Evolutionary conservation across 2,113 vertebrate genomes (phyloP).

Genomic region (Eurypyga helias): DNA sequence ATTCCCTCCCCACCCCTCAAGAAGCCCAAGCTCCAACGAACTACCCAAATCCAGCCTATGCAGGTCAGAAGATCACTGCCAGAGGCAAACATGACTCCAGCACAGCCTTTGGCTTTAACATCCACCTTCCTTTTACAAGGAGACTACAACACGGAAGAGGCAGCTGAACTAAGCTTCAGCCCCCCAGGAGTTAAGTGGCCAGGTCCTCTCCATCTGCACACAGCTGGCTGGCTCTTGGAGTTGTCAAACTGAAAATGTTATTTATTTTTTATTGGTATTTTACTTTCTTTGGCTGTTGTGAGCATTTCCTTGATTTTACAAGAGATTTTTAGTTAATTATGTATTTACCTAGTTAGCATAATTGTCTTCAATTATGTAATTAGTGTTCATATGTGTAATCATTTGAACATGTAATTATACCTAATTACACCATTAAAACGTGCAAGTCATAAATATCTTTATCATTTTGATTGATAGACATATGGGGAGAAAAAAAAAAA

Average conservation of each 20-base stretch:
- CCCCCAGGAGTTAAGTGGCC: neutral
- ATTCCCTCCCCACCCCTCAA: neutral
- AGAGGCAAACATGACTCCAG: neutral
- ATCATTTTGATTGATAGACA: slow-evolving; percentile 56
- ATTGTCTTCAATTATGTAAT: slow-evolving; percentile 69
- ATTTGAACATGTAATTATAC: slow-evolving; percentile 71
- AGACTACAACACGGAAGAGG: neutral
- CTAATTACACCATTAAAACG: slow-evolving; percentile 64
- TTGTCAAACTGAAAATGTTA: neutral
- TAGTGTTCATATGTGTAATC: slow-evolving; percentile 71
- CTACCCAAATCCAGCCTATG: neutral
- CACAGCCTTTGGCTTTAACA: neutral
- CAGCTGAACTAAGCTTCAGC: neutral
- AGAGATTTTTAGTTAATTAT: slow-evolving; percentile 37
- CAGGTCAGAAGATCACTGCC: neutral
- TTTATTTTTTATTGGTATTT: neutral
- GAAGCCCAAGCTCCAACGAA: neutral
- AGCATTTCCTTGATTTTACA: slow-evolving; percentile 52
- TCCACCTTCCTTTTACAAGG: neutral
- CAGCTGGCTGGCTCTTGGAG: neutral
- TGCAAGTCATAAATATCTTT: slow-evolving; percentile 66
- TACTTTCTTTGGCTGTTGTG: neutral
- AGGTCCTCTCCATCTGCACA: neutral
- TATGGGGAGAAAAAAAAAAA: neutral
- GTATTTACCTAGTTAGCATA: slow-evolving; percentile 68